phyloP scores from a whole-genome alignment of 2,797 vertebrate genomes.

The Chloroceryle inda region DNA sequence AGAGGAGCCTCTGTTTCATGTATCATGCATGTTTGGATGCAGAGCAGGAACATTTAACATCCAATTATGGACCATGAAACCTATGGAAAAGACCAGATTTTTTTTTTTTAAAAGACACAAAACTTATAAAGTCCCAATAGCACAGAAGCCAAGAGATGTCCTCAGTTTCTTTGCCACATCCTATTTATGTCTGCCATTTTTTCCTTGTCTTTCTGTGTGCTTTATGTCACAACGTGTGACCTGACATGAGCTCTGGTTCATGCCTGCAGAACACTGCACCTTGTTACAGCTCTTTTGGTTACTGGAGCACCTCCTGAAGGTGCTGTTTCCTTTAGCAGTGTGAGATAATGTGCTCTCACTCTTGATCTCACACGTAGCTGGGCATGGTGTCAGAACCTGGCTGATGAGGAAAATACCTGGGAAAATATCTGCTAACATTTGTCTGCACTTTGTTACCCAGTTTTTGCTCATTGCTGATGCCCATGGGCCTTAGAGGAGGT shows the following conservation, averaged over 20 bases:
- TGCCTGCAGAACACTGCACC: background rate
- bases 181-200: accelerated
- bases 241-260: accelerated
- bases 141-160: background rate
- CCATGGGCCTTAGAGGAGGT: background rate
- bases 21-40: background rate
- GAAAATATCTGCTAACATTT: background rate
- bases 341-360: accelerated
- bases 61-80: background rate
- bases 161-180: background rate
- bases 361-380: background rate
- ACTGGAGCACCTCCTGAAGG: background rate
- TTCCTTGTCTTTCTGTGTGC: background rate
- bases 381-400: background rate
- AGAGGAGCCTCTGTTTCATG: background rate
- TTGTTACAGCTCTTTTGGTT: background rate
- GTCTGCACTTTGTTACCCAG: background rate
- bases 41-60: background rate
- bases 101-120: background rate
- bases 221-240: background rate
- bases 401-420: background rate
- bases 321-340: background rate
- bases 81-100: background rate
- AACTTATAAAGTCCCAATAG: background rate
- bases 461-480: background rate